phyloP scores from a whole-genome alignment of 2,888 invertebrate genomes.

The Empis livida region DNA sequence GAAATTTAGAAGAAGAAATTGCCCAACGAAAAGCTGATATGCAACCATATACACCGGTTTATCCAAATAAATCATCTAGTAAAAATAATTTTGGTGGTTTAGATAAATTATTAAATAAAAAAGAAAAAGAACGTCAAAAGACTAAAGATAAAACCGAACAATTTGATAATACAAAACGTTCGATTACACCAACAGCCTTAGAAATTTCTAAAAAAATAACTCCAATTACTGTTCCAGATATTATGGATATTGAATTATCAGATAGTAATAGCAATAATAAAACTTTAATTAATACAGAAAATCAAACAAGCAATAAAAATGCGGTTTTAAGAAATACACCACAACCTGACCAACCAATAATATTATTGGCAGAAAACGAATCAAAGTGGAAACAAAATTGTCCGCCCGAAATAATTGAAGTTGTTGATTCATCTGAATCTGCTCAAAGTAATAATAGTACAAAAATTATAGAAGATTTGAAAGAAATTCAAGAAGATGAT shows the following conservation, averaged over 20 bases:
- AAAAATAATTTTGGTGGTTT: slow-evolving; percentile 37
- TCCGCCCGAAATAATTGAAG: background rate
- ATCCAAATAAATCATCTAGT: too few relatives aligned
- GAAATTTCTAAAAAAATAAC: too few relatives aligned
- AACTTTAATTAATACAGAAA: too few relatives aligned
- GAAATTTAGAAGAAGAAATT: slow-evolving; percentile 29
- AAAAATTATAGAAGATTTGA: background rate
- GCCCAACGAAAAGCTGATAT: slow-evolving; percentile 25
- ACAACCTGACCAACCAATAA: background rate
- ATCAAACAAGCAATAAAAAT: background rate
- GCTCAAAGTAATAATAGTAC: background rate
- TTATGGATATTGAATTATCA: too few relatives aligned
- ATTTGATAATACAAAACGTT: too few relatives aligned
- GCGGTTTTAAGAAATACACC: background rate
- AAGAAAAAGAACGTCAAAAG: slow-evolving; percentile 31
- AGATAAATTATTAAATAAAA: slow-evolving; percentile 44
- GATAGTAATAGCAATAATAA: too few relatives aligned
- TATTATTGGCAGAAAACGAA: too few relatives aligned
- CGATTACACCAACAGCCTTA: too few relatives aligned
- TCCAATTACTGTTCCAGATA: too few relatives aligned
- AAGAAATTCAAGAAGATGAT: background rate
- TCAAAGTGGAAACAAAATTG: too few relatives aligned
- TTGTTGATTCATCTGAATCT: background rate
- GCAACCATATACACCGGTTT: too few relatives aligned
- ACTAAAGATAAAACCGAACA: too few relatives aligned